These are phyloP conservation scores for Stratiomys singularior DNA, from an alignment of 2,888 invertebrate genomes.

Conservation along the genomic window DNA sequence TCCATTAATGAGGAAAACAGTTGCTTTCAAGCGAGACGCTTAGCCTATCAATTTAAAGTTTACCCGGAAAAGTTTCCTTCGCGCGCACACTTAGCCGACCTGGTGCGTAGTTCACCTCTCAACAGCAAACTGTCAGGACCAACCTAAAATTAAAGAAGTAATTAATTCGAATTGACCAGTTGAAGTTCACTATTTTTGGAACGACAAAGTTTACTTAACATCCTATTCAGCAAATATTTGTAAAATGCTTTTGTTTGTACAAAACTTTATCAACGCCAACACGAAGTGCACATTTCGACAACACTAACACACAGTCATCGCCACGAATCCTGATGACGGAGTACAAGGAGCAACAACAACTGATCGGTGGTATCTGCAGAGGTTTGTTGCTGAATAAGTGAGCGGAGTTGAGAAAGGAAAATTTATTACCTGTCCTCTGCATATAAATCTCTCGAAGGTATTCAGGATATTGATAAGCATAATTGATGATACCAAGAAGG, in stretches of 20 bases:
- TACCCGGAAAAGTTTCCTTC: too few species aligned
- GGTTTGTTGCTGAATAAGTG: background rate
- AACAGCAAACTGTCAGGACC: too few species aligned
- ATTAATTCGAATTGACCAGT: too few species aligned
- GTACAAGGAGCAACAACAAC: background rate
- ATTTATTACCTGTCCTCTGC: conserved; percentile 53
- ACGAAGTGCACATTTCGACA: background rate
- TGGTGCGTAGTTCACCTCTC: too few species aligned
- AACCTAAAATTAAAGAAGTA: too few species aligned
- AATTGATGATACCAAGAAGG: conserved; percentile 53
- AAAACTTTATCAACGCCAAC: background rate
- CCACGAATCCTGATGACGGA: conserved; percentile 16
- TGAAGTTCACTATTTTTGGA: too few species aligned
- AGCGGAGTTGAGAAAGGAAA: conserved; percentile 41
- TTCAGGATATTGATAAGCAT: conserved; percentile 53
- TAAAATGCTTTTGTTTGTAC: background rate
- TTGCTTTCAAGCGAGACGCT: too few species aligned
- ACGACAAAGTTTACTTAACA: background rate
- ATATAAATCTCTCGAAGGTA: conserved; percentile 52
- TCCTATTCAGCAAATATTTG: background rate
- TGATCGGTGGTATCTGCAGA: background rate
- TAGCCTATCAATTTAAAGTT: too few species aligned
- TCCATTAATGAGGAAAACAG: too few species aligned
- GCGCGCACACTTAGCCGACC: too few species aligned
- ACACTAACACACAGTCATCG: conserved; percentile 37